Evolutionary conservation across 1,140 invertebrate genomes (phyloP), one percentile per base, ranked within the genome.

Genomic region (Steinernema feltiae): DNA sequence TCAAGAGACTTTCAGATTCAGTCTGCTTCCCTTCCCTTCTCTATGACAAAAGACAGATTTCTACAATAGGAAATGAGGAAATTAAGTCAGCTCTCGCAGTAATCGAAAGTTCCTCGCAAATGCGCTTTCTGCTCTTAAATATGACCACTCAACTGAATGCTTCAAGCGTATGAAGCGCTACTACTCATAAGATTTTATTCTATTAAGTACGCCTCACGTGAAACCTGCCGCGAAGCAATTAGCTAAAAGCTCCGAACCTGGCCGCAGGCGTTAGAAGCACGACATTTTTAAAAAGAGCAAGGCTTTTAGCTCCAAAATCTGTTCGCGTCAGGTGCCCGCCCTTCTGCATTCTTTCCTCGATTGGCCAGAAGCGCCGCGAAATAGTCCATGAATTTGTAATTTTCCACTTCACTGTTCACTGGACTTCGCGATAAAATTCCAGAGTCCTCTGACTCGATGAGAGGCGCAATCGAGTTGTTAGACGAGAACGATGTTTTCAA

Each of bases 201-300:
- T 27, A 27, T 63, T 63, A 15, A 3, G 7, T 27, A 63, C 53
- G 53, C 53, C 24, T 63, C 7, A 63, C 24, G 7, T 63, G 53
- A 63, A 63, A 21, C 53, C 24, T 63, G 53, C 53, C 53, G 7
- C 12, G 7, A 12, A 27, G 7, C 53, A 63, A 63, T 63, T 63
- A 63, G 24, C 53, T 63, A 63, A 63, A 63, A 63, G 53, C 53
- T 63, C 3, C 24, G 24, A 63, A 63, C 53, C 53, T 63, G 53
- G 53, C 53, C 53, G 53, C 15, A 7, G 53, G 53, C 53, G 53
- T 27, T 63, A 12, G 53, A 63, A 7, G 2, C 12, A 27, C 53
- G 24, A 63, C 53, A 63, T 63, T 63, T 21, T 63, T 27, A 63
- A 46, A 63, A 63, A 63, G 53, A 63, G 53, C 53, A 63, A 3